Conservation (phyloP, 2,888 invertebrate genomes). For the Luffia ferchaultella region DNA sequence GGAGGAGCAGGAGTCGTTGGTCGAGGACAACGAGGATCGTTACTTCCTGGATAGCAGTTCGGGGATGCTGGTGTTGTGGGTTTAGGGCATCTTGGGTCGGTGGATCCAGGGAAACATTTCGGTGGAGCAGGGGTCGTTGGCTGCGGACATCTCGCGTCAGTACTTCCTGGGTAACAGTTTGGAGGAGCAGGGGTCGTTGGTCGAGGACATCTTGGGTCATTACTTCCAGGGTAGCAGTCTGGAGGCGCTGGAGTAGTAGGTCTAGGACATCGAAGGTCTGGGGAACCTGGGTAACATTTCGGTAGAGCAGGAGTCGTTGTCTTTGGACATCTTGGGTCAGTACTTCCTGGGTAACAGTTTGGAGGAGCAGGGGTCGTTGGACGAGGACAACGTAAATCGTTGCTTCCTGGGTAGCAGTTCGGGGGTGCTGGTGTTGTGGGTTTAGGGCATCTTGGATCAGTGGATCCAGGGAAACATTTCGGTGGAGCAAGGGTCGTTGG, state of each 20-base stretch:
- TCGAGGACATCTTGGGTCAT: slow-evolving; percentile 22
- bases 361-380: slow-evolving; percentile 22
- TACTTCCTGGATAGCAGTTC: slow-evolving; percentile 21
- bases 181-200: slow-evolving; percentile 17
- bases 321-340: slow-evolving; percentile 25
- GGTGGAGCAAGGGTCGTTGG: slow-evolving; percentile 26
- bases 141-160: slow-evolving; percentile 21
- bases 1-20: slow-evolving; percentile 17
- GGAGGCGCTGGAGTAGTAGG: slow-evolving; percentile 25
- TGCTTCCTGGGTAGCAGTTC: slow-evolving; percentile 25
- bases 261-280: slow-evolving; percentile 27
- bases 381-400: slow-evolving; percentile 22
- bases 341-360: slow-evolving; percentile 26
- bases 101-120: slow-evolving; percentile 23
- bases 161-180: slow-evolving; percentile 23
- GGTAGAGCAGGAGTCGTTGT: slow-evolving; percentile 24
- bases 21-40: slow-evolving; percentile 21
- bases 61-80: slow-evolving; percentile 18
- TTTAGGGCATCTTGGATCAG: slow-evolving; percentile 29
- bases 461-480: slow-evolving; percentile 20
- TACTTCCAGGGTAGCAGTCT: slow-evolving; percentile 22
- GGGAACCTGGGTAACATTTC: slow-evolving; percentile 21
- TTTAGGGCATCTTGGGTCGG: slow-evolving; percentile 24
- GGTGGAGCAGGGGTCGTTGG: slow-evolving; percentile 17
- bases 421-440: slow-evolving; percentile 21